These are phyloP conservation scores for Anomalospiza imberbis DNA, from an alignment of 2,797 vertebrate species.

Conservation along the genomic window DNA sequence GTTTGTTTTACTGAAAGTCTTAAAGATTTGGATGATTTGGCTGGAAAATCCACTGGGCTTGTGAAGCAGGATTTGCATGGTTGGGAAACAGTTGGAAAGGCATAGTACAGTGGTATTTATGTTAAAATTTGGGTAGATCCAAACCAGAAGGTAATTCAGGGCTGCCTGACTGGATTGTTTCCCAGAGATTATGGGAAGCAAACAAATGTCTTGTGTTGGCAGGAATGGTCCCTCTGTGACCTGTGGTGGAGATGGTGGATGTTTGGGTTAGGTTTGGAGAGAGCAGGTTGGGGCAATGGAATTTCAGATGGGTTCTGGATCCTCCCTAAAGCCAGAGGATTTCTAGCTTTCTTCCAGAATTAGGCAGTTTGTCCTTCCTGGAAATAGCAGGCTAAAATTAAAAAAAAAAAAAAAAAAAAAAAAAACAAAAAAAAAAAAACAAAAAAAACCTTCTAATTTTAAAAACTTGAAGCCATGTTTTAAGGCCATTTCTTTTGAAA, in stretches of 20 bases:
- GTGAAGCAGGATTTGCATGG: neutral
- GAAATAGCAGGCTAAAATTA: neutral
- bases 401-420: fast-evolving
- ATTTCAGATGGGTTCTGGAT: neutral
- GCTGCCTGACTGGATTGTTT: conserved; percentile 1
- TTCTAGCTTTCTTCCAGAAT: neutral
- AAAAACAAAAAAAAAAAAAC: fast-evolving
- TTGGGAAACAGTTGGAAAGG: neutral
- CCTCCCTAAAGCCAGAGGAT: neutral
- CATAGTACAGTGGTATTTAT: neutral
- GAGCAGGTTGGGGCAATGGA: neutral
- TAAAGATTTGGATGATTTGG: neutral
- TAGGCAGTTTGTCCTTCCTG: neutral
- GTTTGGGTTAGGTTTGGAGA: neutral
- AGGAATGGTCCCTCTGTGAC: neutral
- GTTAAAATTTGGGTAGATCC: conserved; percentile 8
- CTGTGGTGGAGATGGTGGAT: neutral
- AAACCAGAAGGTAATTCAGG: neutral
- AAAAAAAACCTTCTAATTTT: neutral
- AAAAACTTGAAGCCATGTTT: neutral
- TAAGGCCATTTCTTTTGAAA: neutral
- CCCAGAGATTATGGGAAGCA: neutral
- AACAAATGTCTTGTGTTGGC: neutral
- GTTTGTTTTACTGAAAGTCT: conserved; percentile 16
- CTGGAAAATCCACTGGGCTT: neutral